phyloP scores from a whole-genome alignment of 2,888 invertebrate genomes.

The Lottia gigantea region DNA sequence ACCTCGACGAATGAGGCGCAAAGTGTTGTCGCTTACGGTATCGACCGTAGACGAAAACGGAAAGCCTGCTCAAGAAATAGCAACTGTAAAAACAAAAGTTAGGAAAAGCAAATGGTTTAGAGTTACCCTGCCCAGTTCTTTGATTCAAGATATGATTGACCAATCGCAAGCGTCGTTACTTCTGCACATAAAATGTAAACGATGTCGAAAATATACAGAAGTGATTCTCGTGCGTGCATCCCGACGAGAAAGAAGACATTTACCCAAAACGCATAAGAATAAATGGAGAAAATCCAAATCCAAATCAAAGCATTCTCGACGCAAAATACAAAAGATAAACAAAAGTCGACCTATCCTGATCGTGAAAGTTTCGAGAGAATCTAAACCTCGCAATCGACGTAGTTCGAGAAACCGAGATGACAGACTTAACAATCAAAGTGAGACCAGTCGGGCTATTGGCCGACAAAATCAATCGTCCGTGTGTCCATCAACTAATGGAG shows the following conservation, averaged over 20 bases:
- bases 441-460: too few species aligned
- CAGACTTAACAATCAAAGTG: too few species aligned
- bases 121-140: not conserved
- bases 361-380: not conserved
- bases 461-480: not conserved
- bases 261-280: not conserved
- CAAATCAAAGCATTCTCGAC: too few species aligned
- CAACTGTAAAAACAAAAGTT: not conserved
- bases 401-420: not conserved
- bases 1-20: not conserved
- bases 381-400: not conserved
- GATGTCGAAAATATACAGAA: not conserved
- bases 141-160: not conserved
- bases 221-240: not conserved
- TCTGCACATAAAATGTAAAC: not conserved
- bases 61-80: not conserved
- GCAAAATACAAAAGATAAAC: not conserved
- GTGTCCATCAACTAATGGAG: not conserved
- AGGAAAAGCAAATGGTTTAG: not conserved
- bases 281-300: not conserved
- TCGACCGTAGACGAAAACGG: not conserved
- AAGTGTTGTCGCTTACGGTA: not conserved
- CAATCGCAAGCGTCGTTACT: not conserved
- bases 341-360: not conserved
- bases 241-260: not conserved